Evolutionary conservation across 2,797 vertebrate species (phyloP).

Genomic region (Graptemys geographica): DNA sequence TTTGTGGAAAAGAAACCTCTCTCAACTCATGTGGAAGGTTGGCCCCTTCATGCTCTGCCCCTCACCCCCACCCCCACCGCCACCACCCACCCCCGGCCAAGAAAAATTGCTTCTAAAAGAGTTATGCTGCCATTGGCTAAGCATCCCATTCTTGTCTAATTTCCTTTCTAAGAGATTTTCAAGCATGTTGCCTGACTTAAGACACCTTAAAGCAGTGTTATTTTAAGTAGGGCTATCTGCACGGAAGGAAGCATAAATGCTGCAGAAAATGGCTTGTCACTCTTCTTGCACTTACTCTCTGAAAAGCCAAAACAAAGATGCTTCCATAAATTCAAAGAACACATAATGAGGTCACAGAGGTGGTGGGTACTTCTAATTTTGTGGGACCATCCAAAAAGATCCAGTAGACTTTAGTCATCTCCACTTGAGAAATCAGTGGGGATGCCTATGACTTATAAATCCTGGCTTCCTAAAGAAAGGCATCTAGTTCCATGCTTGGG

Average conservation of each 20-base stretch:
- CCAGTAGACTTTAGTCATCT: not conserved
- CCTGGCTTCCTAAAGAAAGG: not conserved
- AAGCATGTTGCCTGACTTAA: not conserved
- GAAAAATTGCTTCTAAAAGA: not conserved
- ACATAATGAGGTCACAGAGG: not conserved
- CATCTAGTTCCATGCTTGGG: not conserved
- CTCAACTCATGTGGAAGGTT: not conserved
- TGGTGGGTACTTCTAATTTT: not conserved
- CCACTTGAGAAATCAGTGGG: not conserved
- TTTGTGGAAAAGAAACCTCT: not conserved
- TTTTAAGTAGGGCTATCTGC: not conserved
- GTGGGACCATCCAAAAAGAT: not conserved
- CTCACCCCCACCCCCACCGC: no score
- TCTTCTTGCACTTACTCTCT: not conserved
- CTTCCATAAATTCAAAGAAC: not conserved
- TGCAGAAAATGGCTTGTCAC: not conserved
- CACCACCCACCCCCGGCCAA: no score
- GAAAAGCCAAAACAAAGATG: accelerated
- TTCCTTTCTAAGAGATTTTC: not conserved
- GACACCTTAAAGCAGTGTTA: not conserved
- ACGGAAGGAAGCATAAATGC: not conserved
- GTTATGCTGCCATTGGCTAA: not conserved
- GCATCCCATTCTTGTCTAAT: not conserved
- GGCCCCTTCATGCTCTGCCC: not conserved
- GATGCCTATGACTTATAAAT: not conserved